Base-by-base conservation (phyloP, 1,140 invertebrate genomes). In the Drosophila bocki region DNA sequence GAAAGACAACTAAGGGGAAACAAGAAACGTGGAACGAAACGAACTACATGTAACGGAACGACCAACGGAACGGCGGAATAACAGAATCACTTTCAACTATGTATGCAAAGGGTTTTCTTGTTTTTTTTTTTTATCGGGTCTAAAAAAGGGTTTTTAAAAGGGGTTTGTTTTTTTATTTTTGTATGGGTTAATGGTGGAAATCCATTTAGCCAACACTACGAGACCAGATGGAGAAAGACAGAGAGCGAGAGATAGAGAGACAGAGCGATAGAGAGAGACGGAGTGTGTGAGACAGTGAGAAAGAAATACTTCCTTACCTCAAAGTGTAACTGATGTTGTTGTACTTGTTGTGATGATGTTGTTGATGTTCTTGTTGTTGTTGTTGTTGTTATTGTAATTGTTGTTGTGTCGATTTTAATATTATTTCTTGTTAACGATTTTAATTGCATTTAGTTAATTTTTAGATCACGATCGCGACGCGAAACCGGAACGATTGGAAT, bases 241-340 rank as follows among this genome's bases (percentile, higher is more conserved):
- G n/a, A 74, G 45, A 72, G 37, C 71, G 50, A 72, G 42, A 71
- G 48, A 80, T 22, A 59, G 22, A 39, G 37, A 37, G 12, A 50
- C 0, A 61, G 22, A 61, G 19, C 41, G 42, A 77, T 37, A 60
- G 15, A 61, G 44, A 80, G n/a, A 35, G 12, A 67, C 44, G 37
- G 59, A 78, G 75, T 64, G 68, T 65, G 78, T 47, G 63, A 67
- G 77, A 80, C 64, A 87, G 65, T 50, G 75, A 85, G 70, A 82
- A 54, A 82, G 76, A 82, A 81, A 76, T 83, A 83, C 80, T 80
- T 74, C 84, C 83, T 86, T 86, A 86, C 83, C 83, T 86, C 83
- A 76, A 88, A 54, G 74, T 77, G 83, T 88, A 69, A 80, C 72
- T 59, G 51, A 57, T 77, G 75, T 75, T 65, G 29, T 57, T 61